Conservation (phyloP, 2,888 invertebrate genomes). For the Acleris literana region DNA sequence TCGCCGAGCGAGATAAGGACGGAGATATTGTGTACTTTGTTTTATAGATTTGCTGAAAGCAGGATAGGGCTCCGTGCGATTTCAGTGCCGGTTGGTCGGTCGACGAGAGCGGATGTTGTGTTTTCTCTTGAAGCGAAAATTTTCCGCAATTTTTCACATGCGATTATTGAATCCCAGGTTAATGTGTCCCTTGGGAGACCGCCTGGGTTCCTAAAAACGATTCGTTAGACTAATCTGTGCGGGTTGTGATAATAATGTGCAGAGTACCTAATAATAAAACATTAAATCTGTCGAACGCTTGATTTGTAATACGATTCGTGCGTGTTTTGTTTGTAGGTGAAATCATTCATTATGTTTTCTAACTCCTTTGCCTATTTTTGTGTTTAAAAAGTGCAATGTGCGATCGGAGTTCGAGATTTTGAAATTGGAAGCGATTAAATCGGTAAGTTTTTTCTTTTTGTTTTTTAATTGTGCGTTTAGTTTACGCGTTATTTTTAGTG, state of each 20-base stretch:
- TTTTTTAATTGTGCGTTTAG: neutral
- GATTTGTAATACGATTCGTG: constrained; percentile 39
- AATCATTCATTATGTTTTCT: constrained; percentile 22
- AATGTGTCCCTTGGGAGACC: constrained; percentile 17
- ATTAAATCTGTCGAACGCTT: constrained; percentile 41
- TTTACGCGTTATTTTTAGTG: constrained; percentile 16
- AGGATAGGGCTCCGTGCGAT: constrained; percentile 47
- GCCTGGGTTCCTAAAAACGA: neutral
- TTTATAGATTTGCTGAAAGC: constrained; percentile 79
- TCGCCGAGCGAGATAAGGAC: constrained; percentile 51
- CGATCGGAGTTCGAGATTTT: constrained; percentile 37
- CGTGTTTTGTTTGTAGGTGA: constrained; percentile 36
- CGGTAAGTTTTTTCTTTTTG: constrained; percentile 36
- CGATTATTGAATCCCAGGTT: constrained; percentile 33
- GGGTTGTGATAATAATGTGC: constrained; percentile 25
- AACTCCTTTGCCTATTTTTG: constrained; percentile 36
- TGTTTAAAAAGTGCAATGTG: constrained; percentile 38
- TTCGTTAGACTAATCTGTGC: neutral
- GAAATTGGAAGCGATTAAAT: constrained; percentile 39
- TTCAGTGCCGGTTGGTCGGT: constrained; percentile 47
- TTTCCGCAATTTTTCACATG: constrained; percentile 49
- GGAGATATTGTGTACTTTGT: constrained; percentile 62
- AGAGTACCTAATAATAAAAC: constrained; percentile 37
- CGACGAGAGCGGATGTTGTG: constrained; percentile 41
- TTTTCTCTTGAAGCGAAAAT: constrained; percentile 40